These are phyloP conservation scores for Branchipolynoe longqiensis DNA, from an alignment of 2,888 invertebrate genomes.

Conservation along the genomic window DNA sequence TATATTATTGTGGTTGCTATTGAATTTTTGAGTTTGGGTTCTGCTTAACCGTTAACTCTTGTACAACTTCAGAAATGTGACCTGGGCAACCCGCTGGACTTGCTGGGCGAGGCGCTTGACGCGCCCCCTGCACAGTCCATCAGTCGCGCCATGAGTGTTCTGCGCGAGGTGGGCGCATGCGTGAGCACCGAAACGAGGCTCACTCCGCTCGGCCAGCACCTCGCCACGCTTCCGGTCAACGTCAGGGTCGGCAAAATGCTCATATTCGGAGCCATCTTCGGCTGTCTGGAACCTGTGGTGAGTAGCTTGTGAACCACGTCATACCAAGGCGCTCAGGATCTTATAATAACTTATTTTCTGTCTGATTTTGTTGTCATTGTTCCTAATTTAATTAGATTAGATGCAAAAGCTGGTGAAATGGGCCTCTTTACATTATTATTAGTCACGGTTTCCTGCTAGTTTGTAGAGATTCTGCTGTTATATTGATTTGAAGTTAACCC, in stretches of 20 bases:
- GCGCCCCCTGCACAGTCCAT: constrained; percentile 74
- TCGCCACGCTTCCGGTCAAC: constrained; percentile 79
- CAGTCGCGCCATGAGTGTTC: constrained; percentile 75
- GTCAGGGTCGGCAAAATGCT: constrained; percentile 81
- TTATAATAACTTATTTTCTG: too few relatives aligned
- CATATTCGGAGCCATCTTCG: constrained; percentile 78
- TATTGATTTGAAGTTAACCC: too few relatives aligned
- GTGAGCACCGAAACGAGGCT: constrained; percentile 68
- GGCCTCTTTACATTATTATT: too few relatives aligned
- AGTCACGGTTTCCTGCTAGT: too few relatives aligned
- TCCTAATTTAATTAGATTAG: too few relatives aligned
- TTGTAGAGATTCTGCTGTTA: too few relatives aligned
- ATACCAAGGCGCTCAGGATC: too few relatives aligned
- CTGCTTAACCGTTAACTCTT: too few relatives aligned
- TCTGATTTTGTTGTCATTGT: too few relatives aligned
- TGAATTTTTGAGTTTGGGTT: too few relatives aligned
- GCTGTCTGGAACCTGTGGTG: constrained; percentile 79
- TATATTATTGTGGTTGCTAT: too few relatives aligned
- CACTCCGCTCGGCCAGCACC: constrained; percentile 80
- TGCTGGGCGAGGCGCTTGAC: constrained; percentile 76
- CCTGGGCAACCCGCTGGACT: constrained; percentile 75
- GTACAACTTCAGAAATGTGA: constrained; percentile 76
- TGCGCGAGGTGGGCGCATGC: constrained; percentile 79
- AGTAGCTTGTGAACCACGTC: constrained; percentile 65
- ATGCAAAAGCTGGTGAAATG: too few relatives aligned